Evolutionary conservation across 2,797 vertebrate species (phyloP), one percentile per base, ranked within the genome.

Genomic region (Rhyacichthys aspro): DNA sequence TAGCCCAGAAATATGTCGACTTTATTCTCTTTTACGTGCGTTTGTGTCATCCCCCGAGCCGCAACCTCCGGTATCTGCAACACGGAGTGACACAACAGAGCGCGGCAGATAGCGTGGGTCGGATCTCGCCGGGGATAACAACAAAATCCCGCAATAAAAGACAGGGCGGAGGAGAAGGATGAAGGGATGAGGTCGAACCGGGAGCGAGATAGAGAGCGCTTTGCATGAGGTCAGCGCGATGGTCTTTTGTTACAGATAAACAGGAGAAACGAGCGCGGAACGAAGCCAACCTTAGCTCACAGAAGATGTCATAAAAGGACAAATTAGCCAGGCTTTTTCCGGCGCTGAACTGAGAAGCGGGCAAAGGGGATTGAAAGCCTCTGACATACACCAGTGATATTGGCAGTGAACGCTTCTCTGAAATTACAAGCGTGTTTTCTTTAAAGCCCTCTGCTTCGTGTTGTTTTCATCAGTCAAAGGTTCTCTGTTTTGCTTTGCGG

Each of bases 81-180:
- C 55, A 38, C 43, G 55, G 60, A 68, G 76, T 55, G 78, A 72
- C 74, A 74, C 66, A 41, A 65, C 67, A 65, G 52, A 65, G 33
- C 72, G 72, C 10, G 11, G n/a, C 55, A 55, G 83, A 70, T 56
- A 71, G 72, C 28, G 48, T 38, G 64, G 71, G 74, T 67, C 33
- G 68, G 78, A 84, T 87, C 70, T 57, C 49, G 52, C 43, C 34
- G 0, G 59, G 82, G 78, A 87, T 84, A 77, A 83, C 44, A 54
- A 63, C 63, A 65, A 59, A 77, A 75, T 79, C 76, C 63, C 10
- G 68, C 62, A 80, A 67, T 86, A 62, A 87, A 84, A 83, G 80
- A 62, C 70, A 37, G 66, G 49, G 65, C 12, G 63, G 67, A 70
- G 70, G 80, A 74, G 56, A 72, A 18, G 76, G 76, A 84, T 85